These are phyloP conservation scores for Gallinago solitaria DNA, from an alignment of 2,797 vertebrate species.

Conservation along the genomic window DNA sequence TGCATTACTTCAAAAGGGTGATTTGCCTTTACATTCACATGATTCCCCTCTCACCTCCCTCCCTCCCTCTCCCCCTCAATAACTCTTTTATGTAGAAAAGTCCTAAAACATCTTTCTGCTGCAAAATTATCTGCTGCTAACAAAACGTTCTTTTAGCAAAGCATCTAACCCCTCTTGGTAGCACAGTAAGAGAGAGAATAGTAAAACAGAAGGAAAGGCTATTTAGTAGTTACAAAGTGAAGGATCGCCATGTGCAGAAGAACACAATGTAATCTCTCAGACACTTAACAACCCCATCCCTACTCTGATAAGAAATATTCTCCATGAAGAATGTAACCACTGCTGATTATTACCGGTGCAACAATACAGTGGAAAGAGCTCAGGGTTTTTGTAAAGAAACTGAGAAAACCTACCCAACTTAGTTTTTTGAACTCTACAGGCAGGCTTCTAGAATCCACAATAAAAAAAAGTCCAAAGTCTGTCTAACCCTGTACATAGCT, in stretches of 20 bases:
- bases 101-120: background rate
- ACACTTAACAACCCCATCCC: background rate
- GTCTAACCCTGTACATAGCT: background rate
- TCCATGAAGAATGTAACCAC: background rate
- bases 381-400: background rate
- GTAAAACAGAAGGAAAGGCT: background rate
- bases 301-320: background rate
- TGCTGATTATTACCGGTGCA: background rate
- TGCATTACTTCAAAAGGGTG: background rate
- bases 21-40: background rate
- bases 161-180: background rate
- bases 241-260: background rate
- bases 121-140: background rate
- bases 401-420: background rate
- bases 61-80: too few species aligned
- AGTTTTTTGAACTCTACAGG: background rate
- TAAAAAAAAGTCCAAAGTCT: background rate
- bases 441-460: background rate
- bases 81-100: background rate
- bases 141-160: background rate
- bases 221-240: fast-evolving
- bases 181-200: background rate
- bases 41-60: too few species aligned
- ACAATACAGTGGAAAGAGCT: fast-evolving
- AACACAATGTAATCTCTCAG: background rate